Base-by-base conservation (phyloP, 2,888 invertebrate species). In the Yponomeuta cagnagella region DNA sequence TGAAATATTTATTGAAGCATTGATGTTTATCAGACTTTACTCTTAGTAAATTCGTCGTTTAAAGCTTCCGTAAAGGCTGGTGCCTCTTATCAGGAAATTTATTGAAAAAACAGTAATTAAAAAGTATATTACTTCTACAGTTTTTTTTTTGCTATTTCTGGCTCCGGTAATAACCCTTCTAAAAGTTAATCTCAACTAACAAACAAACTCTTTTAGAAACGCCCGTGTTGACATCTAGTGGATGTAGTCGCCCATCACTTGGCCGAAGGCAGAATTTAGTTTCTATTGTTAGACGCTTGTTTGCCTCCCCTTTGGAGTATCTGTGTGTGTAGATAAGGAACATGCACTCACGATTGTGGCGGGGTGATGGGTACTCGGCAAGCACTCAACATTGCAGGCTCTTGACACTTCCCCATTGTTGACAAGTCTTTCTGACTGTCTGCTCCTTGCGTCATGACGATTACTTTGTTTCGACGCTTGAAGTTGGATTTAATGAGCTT, bases 291-390 rank as follows among this genome's bases (percentile, higher is more conserved):
- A 33, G 37, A 9, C 37, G 43, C 33, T 43, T n/a, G 33, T 43
- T 67, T 37, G 33, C 37, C 67, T 67, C 67, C 67, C 67, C 67
- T 67, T 67, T n/a, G n/a, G 15, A 2, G n/a, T 12, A 37, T 67
- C n/a, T 67, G 67, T 67, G 67, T 67, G 67, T 67, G 52, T 30
- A 31, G 30, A 30, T 48, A 48, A 68, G 43, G 48, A 68, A 43
- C 37, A 23, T n/a, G 48, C 72, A 58, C 52, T 58, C 52, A 52
- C 72, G 74, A 74, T 74, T 74, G 74, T 71, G 43, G 66, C 31
- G 70, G 72, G 73, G 74, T 74, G 74, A 74, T 73, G 73, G 73
- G 73, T 72, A 72, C 74, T 75, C 74, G 74, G 71, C 70, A 71
- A 69, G 71, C 73, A 72, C 71, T 71, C 71, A 9, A 58, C 58